Conservation (phyloP, 2,113 vertebrate genomes). For the Perca schrenkii region DNA sequence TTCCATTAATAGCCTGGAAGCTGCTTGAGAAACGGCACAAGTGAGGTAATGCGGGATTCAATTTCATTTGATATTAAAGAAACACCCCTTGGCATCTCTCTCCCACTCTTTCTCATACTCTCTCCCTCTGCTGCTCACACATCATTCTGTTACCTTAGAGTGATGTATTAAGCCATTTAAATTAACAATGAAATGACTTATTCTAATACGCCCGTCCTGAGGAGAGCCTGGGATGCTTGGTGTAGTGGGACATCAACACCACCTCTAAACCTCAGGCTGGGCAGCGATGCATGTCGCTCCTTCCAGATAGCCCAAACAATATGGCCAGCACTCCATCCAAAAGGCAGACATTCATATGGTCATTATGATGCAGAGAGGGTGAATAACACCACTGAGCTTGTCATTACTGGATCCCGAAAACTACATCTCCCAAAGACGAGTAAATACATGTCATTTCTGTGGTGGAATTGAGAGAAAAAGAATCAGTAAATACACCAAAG, state of each 20-base stretch:
- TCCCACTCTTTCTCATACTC: constrained; percentile 34
- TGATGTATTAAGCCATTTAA: constrained; percentile 99
- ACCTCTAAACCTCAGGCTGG: constrained; percentile 92
- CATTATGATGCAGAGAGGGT: constrained; percentile 83
- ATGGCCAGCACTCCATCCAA: constrained; percentile 92
- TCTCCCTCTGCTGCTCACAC: constrained; percentile 64
- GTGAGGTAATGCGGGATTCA: constrained; percentile 90
- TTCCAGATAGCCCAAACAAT: constrained; percentile 95
- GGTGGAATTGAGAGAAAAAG: constrained; percentile 88
- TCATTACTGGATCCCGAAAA: constrained; percentile 87
- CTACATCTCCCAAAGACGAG: constrained; percentile 88
- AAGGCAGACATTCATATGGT: constrained; percentile 93
- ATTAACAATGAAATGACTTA: constrained; percentile 99
- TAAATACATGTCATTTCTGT: constrained; percentile 93
- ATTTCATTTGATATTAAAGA: constrained; percentile 98
- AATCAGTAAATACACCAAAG: constrained; percentile 93
- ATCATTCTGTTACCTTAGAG: constrained; percentile 86
- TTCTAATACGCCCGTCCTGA: constrained; percentile 93
- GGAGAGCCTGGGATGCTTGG: constrained; percentile 92
- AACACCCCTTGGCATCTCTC: constrained; percentile 95
- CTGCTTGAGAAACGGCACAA: constrained; percentile 78
- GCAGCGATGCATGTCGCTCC: constrained; percentile 88
- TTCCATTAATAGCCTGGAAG: constrained; percentile 78
- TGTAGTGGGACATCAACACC: constrained; percentile 92
- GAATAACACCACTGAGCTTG: constrained; percentile 81